A percentile compares a stretch with the other conserved stretches of the same genome.
These are phyloP conservation scores for Dallia pectoralis DNA, from an alignment of 2,797 vertebrate species.

Conservation along the genomic window DNA sequence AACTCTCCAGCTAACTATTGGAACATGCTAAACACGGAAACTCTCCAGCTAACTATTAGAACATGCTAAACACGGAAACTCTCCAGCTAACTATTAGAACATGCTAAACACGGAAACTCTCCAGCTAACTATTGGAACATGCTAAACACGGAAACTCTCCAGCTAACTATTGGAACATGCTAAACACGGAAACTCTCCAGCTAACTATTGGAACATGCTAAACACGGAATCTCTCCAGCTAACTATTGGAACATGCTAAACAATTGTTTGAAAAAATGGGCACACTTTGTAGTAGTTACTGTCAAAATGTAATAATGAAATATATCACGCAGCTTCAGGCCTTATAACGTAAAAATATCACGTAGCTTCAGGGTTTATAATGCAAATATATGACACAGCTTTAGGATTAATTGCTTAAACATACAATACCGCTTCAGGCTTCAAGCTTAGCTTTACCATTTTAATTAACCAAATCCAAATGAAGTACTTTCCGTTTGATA, in stretches of 20 bases:
- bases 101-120: slow-evolving; percentile 54
- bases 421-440: too few relatives aligned
- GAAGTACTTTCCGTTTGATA: too few relatives aligned
- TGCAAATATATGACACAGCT: too few relatives aligned
- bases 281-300: not conserved
- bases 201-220: slow-evolving; percentile 58
- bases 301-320: not conserved
- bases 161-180: slow-evolving; percentile 58
- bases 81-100: slow-evolving; percentile 52
- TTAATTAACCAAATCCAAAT: too few relatives aligned
- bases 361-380: too few relatives aligned
- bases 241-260: slow-evolving; percentile 20
- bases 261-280: not conserved
- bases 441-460: too few relatives aligned
- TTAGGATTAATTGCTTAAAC: too few relatives aligned
- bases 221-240: slow-evolving; percentile 53
- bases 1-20: slow-evolving; percentile 52
- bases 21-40: slow-evolving; percentile 56
- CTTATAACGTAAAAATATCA: too few relatives aligned
- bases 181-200: slow-evolving; percentile 52
- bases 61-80: slow-evolving; percentile 55
- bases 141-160: slow-evolving; percentile 53
- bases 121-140: slow-evolving; percentile 54
- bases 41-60: slow-evolving; percentile 52
- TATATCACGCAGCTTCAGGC: too few relatives aligned